Evolutionary conservation across 2,113 vertebrate species (phyloP), one percentile per base, ranked within the genome.

Genomic region (Echinops telfairi): DNA sequence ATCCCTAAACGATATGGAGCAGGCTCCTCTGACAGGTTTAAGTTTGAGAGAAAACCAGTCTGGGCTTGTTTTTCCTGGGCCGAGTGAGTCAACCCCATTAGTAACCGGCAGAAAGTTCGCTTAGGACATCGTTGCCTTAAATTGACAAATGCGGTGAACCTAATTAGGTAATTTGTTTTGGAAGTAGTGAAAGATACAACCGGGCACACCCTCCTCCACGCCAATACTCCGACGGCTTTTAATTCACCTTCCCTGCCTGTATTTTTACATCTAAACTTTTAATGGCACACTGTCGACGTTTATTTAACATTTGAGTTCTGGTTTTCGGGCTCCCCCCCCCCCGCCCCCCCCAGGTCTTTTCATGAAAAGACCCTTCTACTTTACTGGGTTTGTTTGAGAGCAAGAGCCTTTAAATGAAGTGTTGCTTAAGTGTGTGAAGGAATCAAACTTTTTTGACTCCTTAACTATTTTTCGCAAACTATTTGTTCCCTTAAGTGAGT

Each of bases 391-490:
- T 84, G 47, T 19, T 71, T 94, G 87, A 62, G 64, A 90, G 22
- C 75, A 58, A n/a, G 29, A 73, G 12, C 57, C 29, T 19, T 11
- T 73, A 71, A 53, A 53, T 14, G 47, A 70, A 70, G 70, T 86
- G 57, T 71, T 38, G 10, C 64, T 77, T 90, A 87, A 88, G 53
- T n/a, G 85, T 40, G 57, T 83, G 38, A 93, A 95, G 36, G 40
- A 73, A 38, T 85, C 70, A 22, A 71, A 53, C 31, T 27, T 57
- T 88, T 93, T 83, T 75, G 83, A 47, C 29, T 86, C 85, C 27
- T 6, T 76, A 87, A 62, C 70, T 78, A 88, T 68, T 70, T n/a
- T 86, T 92, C 43, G 60, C 6, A 36, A 31, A 81, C 60, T 43
- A 36, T 47, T 66, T 76, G 38, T 71, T 83, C 31, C 1, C 2